phyloP scores from a whole-genome alignment of 2,113 vertebrate species.

The Notarius quadriscutis region DNA sequence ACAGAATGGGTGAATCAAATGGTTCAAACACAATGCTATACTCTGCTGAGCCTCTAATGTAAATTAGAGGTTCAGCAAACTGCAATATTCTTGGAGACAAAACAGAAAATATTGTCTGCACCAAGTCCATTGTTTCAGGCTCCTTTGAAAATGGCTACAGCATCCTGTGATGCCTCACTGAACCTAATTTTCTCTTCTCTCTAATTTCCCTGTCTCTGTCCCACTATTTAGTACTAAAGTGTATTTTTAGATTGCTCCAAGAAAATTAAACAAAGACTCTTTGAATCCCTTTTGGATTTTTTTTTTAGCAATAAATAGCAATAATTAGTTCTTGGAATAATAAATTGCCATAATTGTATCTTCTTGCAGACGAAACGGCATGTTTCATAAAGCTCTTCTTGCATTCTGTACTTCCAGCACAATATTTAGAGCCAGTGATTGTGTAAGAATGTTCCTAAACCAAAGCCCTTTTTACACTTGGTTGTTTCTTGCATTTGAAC shows the following conservation, averaged over 20 bases:
- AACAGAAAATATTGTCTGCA: conserved; percentile 23
- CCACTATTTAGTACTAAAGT: conserved; percentile 39
- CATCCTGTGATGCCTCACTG: conserved; percentile 27
- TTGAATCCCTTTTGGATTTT: conserved; percentile 6
- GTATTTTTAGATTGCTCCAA: conserved; percentile 44
- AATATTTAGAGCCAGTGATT: not conserved
- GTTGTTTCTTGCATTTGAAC: not conserved
- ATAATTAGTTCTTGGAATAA: conserved; percentile 19
- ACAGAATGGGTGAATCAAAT: conserved; percentile 20
- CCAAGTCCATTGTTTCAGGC: conserved; percentile 26
- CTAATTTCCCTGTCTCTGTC: conserved; percentile 24
- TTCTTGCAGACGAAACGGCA: conserved; percentile 6
- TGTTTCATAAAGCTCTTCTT: conserved; percentile 31
- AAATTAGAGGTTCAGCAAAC: conserved; percentile 36
- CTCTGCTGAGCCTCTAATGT: conserved; percentile 4
- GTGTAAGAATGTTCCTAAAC: conserved; percentile 21
- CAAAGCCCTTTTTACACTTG: not conserved
- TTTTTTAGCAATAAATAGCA: not conserved
- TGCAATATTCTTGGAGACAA: conserved; percentile 3
- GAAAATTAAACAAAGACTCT: conserved; percentile 12
- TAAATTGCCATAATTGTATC: conserved; percentile 7
- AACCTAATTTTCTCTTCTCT: conserved; percentile 40
- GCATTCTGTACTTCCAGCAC: not conserved
- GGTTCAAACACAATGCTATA: conserved; percentile 18
- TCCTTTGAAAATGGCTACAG: conserved; percentile 33